These are phyloP conservation scores for Onchidella celtica DNA, from an alignment of 2,888 invertebrate species.

Conservation along the genomic window DNA sequence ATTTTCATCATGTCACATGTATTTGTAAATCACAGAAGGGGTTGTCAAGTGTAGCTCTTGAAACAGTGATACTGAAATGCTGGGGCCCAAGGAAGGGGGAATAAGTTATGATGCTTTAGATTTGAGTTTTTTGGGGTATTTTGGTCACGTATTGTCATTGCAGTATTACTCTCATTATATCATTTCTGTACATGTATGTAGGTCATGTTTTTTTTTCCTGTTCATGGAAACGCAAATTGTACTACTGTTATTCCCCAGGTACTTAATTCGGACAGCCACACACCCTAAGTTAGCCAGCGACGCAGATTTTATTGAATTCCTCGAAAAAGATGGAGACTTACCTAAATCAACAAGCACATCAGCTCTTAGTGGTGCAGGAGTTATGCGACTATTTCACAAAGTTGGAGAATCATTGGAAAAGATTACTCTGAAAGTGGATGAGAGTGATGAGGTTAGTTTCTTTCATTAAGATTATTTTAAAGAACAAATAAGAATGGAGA, in stretches of 20 bases:
- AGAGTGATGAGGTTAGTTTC: slow-evolving; percentile 91
- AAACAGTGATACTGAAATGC: no score
- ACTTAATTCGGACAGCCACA: slow-evolving; percentile 76
- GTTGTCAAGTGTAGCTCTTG: no score
- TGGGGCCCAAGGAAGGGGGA: no score
- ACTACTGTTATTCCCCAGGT: slow-evolving; percentile 61
- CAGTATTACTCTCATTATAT: no score
- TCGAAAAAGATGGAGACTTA: slow-evolving; percentile 94
- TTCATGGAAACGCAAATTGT: no score
- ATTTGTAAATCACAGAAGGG: no score
- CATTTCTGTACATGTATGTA: no score
- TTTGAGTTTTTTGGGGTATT: no score
- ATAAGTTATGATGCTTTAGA: no score
- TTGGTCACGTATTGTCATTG: no score
- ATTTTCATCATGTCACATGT: no score
- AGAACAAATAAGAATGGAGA: not conserved
- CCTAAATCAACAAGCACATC: slow-evolving; percentile 97
- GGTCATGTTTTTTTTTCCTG: no score
- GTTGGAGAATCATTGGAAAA: slow-evolving; percentile 98
- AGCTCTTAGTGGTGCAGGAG: slow-evolving; percentile 96
- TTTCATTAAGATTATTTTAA: not conserved
- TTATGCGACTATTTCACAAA: slow-evolving; percentile 95
- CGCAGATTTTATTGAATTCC: slow-evolving; percentile 97
- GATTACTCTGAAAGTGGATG: slow-evolving; percentile 99
- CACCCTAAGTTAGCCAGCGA: slow-evolving; percentile 84